Conservation (phyloP, 2,888 invertebrate genomes). For the Celastrina argiolus region DNA sequence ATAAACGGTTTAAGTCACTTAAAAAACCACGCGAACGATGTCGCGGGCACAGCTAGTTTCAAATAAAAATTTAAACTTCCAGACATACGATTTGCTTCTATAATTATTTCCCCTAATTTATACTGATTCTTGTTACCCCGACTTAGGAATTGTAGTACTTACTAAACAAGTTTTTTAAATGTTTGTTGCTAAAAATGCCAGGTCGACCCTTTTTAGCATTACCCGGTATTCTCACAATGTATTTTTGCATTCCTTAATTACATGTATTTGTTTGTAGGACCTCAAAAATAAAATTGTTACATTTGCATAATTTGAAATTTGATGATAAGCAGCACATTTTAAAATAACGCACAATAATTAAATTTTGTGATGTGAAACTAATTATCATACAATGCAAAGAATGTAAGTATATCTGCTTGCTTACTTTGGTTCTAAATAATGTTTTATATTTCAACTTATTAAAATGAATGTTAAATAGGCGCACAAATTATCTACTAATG, state of each 20-base stretch:
- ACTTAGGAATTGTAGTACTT: no score
- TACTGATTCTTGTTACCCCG: no score
- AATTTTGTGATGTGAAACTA: not conserved
- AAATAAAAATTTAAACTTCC: no score
- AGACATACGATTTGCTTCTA: no score
- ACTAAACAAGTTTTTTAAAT: no score
- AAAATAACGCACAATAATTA: not conserved
- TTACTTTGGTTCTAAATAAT: not conserved
- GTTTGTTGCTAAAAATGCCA: no score
- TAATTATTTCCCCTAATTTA: no score
- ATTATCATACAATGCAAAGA: constrained; percentile 2
- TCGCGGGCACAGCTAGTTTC: no score
- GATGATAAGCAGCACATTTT: not conserved
- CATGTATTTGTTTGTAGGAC: not conserved
- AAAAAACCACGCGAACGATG: no score
- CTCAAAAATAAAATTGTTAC: not conserved
- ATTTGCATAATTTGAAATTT: not conserved
- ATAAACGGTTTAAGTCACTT: no score
- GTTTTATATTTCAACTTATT: not conserved
- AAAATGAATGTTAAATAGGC: not conserved
- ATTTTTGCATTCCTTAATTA: not conserved
- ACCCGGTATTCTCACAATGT: not conserved
- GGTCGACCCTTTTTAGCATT: not conserved
- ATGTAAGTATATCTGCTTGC: not conserved
- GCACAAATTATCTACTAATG: not conserved